Percentiles rank a stretch among this genome's conserved stretches.
These are phyloP conservation scores for Diphyllodes magnificus DNA, from an alignment of 2,113 vertebrate genomes.

Conservation along the genomic window DNA sequence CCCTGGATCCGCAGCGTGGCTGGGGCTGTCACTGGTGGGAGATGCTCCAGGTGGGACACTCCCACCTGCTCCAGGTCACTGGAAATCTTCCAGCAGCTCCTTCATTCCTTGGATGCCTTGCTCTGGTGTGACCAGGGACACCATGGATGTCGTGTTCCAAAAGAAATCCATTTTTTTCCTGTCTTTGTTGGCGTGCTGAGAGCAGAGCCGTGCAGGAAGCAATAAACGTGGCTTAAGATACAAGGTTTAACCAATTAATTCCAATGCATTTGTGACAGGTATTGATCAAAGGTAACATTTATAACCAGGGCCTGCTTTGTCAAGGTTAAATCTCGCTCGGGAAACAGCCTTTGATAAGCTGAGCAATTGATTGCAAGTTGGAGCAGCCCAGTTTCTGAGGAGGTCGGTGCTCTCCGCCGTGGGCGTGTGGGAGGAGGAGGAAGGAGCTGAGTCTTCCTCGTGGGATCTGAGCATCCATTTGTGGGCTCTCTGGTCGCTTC, in stretches of 20 bases:
- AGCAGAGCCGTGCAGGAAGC: neutral
- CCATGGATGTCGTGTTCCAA: rapidly evolving
- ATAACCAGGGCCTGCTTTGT: neutral
- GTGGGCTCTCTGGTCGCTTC: neutral
- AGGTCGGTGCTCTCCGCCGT: neutral
- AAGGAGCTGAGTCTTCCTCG: neutral
- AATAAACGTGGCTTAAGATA: neutral
- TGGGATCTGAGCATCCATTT: neutral
- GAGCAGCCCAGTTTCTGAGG: neutral
- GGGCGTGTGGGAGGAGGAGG: neutral
- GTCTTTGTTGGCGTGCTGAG: neutral
- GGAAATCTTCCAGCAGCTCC: neutral
- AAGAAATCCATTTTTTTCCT: neutral
- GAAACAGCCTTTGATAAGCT: constrained; percentile 32
- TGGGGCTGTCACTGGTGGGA: neutral
- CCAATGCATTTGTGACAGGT: constrained; percentile 28
- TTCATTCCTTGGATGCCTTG: neutral
- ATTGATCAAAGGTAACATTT: constrained; percentile 67
- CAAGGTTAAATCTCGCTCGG: constrained; percentile 38
- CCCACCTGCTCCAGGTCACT: neutral
- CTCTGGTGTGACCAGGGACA: neutral
- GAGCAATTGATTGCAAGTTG: neutral
- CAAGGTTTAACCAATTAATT: constrained; percentile 22
- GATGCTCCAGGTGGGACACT: neutral
- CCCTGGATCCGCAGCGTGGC: neutral